Percentiles rank a stretch among this genome's conserved stretches.
phyloP scores from a whole-genome alignment of 2,888 invertebrate species.

The Cheiracanthium punctorium region DNA sequence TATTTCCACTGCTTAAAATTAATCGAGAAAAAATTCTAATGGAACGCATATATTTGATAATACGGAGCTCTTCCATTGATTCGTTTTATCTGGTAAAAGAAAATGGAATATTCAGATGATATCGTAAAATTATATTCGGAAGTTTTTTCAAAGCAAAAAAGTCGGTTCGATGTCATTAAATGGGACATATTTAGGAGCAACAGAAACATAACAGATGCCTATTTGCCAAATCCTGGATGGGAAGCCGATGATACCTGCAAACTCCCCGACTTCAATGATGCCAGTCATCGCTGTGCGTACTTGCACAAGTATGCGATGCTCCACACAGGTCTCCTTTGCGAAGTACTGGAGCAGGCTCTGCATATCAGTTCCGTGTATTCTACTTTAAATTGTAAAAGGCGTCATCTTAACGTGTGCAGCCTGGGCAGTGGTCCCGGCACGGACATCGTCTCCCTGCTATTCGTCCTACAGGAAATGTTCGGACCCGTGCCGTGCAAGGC shows the following conservation, averaged over 20 bases:
- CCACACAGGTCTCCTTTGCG: slow-evolving; percentile 23
- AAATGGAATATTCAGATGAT: too few relatives aligned
- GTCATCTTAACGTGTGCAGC: slow-evolving; percentile 20
- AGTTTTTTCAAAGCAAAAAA: too few relatives aligned
- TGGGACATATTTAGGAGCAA: too few relatives aligned
- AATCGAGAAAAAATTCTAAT: too few relatives aligned
- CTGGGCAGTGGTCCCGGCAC: slow-evolving; percentile 38
- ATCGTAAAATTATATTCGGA: too few relatives aligned
- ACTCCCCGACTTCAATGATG: slow-evolving; percentile 22
- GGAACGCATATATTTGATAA: too few relatives aligned
- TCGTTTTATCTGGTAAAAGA: too few relatives aligned
- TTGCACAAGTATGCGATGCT: slow-evolving; percentile 35
- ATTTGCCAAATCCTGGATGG: slow-evolving; percentile 20
- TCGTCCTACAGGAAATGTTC: background rate
- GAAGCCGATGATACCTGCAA: background rate
- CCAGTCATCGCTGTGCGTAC: slow-evolving; percentile 31
- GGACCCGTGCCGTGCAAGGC: background rate
- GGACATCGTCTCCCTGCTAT: slow-evolving; percentile 17
- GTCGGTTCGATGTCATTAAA: too few relatives aligned
- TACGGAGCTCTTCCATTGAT: too few relatives aligned
- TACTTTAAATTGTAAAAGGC: background rate
- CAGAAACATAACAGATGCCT: slow-evolving; percentile 32
- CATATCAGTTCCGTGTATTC: background rate
- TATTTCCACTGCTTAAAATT: too few relatives aligned
- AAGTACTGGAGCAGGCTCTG: background rate